These are phyloP conservation scores for Drosophila busckii DNA, from an alignment of 1,140 invertebrate genomes.

Conservation along the genomic window DNA sequence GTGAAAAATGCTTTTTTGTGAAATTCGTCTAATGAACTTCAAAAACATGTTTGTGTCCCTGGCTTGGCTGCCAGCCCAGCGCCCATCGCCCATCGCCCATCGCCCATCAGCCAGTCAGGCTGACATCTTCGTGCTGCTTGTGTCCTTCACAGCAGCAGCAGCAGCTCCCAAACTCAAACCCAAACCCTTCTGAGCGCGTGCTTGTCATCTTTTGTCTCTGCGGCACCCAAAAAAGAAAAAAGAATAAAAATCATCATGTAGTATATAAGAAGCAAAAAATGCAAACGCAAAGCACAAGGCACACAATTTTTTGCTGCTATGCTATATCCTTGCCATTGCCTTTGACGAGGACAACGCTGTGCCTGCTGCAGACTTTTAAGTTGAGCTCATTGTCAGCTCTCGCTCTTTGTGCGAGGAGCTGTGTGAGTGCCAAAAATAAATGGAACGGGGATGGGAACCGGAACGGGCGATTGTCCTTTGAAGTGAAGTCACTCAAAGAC, in stretches of 20 bases:
- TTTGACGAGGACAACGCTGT: constrained; percentile 58
- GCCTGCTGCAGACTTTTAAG: constrained; percentile 74
- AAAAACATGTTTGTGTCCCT: constrained; percentile 75
- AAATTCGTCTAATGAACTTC: constrained; percentile 78
- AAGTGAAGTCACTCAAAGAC: constrained; percentile 12
- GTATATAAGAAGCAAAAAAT: constrained; percentile 6
- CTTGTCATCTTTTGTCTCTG: constrained; percentile 73
- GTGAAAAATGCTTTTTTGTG: constrained; percentile 65
- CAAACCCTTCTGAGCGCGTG: constrained; percentile 16
- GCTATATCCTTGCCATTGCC: constrained; percentile 63
- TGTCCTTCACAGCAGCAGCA: not conserved
- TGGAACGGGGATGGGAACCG: constrained; percentile 8
- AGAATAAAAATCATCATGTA: too few species aligned
- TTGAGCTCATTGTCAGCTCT: constrained; percentile 68
- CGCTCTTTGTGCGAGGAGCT: constrained; percentile 24
- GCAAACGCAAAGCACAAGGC: constrained; percentile 31
- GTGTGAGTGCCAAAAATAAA: constrained; percentile 30
- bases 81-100: too few species aligned
- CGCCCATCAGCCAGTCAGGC: too few species aligned
- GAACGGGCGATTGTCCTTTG: constrained; percentile 28
- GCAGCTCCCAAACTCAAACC: not conserved
- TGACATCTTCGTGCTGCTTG: constrained; percentile 27
- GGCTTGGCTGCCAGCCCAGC: constrained; percentile 25
- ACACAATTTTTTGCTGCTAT: constrained; percentile 49
- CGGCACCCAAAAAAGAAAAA: constrained; percentile 53